Percentiles rank a stretch among this genome's conserved stretches.
Conservation (phyloP, 2,797 vertebrate genomes). For the Yasuhikotakia modesta region DNA sequence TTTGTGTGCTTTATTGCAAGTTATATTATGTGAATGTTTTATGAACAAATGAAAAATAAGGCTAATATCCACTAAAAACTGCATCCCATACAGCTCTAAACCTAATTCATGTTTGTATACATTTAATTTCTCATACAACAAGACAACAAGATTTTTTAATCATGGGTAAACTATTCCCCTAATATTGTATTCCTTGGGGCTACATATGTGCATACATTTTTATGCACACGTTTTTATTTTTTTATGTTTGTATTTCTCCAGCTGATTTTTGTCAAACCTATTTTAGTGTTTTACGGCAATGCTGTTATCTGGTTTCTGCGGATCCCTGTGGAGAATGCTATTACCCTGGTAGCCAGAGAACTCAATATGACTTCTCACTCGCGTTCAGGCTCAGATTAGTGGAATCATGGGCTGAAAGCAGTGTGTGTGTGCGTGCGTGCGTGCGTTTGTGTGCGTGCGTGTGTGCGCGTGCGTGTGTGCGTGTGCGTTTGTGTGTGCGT, state of each 20-base stretch:
- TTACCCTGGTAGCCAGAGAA: slow-evolving; percentile 44
- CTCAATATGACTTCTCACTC: slow-evolving; percentile 46
- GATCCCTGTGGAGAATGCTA: slow-evolving; percentile 56
- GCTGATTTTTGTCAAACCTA: slow-evolving; percentile 47
- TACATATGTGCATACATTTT: too few relatives aligned
- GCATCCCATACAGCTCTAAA: too few relatives aligned
- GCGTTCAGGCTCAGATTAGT: slow-evolving; percentile 39
- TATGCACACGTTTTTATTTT: too few relatives aligned
- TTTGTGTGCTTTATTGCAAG: too few relatives aligned
- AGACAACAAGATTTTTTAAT: too few relatives aligned
- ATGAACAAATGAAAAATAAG: too few relatives aligned
- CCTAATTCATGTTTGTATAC: too few relatives aligned
- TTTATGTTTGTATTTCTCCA: slow-evolving; percentile 31
- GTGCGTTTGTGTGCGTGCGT: slow-evolving; percentile 47
- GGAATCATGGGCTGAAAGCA: slow-evolving; percentile 33
- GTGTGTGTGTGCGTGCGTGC: slow-evolving; percentile 46
- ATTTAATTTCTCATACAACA: too few relatives aligned
- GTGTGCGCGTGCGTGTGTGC: slow-evolving; percentile 33
- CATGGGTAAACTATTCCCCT: too few relatives aligned
- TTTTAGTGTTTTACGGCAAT: slow-evolving; percentile 41
- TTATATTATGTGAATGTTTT: too few relatives aligned
- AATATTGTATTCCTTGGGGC: too few relatives aligned
- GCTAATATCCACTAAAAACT: too few relatives aligned
- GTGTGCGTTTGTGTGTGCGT: slow-evolving; percentile 33
- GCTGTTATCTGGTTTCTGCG: slow-evolving; percentile 55